Evolutionary conservation across 2,888 invertebrate genomes (phyloP).

Genomic region (Drosophila algonquin): DNA sequence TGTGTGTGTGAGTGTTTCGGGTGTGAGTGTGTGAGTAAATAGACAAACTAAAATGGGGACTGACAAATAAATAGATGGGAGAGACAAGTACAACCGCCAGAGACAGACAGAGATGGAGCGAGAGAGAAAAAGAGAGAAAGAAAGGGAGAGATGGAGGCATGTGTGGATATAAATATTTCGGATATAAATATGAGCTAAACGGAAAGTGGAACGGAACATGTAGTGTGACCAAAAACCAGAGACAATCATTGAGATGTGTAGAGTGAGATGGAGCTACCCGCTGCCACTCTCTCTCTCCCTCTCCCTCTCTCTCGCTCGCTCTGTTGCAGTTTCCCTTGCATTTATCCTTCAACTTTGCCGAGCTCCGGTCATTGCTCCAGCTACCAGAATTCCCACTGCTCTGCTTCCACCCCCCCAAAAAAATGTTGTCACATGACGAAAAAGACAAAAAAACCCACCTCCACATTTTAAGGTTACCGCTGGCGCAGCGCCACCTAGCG

Average conservation of each 20-base stretch:
- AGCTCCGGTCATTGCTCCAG: conserved; percentile 80
- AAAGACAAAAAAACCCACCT: background rate
- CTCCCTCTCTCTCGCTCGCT: background rate
- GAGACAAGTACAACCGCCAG: conserved; percentile 23
- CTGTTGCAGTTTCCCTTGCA: conserved; percentile 29
- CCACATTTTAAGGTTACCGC: conserved; percentile 66
- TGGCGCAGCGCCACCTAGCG: conserved; percentile 64
- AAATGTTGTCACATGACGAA: conserved; percentile 48
- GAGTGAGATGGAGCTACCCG: background rate
- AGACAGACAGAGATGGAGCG: conserved; percentile 19
- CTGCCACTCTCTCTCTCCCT: background rate
- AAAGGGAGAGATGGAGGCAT: conserved; percentile 17
- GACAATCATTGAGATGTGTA: background rate
- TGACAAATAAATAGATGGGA: conserved; percentile 27
- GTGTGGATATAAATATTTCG: conserved; percentile 64
- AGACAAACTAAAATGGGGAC: conserved; percentile 32
- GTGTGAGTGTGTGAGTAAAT: conserved; percentile 5
- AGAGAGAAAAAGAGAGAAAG: conserved; percentile 20
- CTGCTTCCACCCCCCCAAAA: conserved; percentile 8
- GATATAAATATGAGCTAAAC: conserved; percentile 41
- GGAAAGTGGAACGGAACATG: conserved; percentile 22
- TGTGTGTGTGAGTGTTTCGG: background rate
- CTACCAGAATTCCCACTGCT: conserved; percentile 28
- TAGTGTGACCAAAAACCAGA: conserved; percentile 1
- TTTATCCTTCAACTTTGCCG: conserved; percentile 78